phyloP scores from a whole-genome alignment of 2,797 vertebrate species.

The Tokudaia muenninki region DNA sequence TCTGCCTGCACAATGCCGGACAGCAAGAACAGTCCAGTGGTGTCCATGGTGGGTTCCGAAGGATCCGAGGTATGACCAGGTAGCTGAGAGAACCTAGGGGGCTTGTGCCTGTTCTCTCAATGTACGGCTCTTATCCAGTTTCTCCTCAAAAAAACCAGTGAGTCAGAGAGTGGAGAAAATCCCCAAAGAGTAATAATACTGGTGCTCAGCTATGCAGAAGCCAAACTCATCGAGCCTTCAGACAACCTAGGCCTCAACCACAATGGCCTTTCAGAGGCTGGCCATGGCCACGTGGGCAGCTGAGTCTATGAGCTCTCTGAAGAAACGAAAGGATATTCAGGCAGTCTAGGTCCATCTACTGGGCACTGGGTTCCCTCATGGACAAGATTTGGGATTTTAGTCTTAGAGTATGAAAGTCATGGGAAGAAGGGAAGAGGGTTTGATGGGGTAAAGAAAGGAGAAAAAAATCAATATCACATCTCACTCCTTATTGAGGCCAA shows the following conservation, averaged over 20 bases:
- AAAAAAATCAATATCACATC: conserved; percentile 80
- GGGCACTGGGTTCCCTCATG: background rate
- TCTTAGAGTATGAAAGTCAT: background rate
- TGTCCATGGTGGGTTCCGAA: accelerated
- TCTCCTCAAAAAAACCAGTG: background rate
- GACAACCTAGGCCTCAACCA: accelerated
- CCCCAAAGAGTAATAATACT: background rate
- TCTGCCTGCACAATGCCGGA: background rate
- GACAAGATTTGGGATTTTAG: conserved; percentile 20
- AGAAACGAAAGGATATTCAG: accelerated
- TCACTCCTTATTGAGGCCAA: conserved; percentile 80
- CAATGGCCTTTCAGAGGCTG: accelerated
- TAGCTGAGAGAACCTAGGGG: accelerated
- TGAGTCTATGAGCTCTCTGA: too few species aligned
- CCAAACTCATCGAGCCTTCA: background rate
- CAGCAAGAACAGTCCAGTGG: accelerated
- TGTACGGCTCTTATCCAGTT: accelerated
- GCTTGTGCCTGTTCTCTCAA: background rate
- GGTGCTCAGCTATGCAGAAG: background rate
- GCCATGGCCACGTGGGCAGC: accelerated
- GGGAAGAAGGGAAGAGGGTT: background rate
- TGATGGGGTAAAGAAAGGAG: conserved; percentile 76
- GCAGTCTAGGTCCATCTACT: accelerated
- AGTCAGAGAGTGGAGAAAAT: background rate
- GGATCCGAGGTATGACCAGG: accelerated